These are phyloP conservation scores for Hyposoter dolosus DNA, from an alignment of 2,888 invertebrate genomes.

Conservation along the genomic window DNA sequence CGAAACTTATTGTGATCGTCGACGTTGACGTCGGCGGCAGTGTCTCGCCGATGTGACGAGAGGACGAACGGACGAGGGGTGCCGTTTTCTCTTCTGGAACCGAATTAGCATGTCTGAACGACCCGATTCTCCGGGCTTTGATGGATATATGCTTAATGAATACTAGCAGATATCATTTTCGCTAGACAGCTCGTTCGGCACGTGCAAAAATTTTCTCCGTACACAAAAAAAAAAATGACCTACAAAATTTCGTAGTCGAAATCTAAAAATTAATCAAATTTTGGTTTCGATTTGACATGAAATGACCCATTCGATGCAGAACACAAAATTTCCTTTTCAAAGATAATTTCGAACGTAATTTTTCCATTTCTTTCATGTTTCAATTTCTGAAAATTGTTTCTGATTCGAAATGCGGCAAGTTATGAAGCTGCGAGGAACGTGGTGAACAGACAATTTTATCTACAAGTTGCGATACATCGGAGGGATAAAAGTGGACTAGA, in stretches of 20 bases:
- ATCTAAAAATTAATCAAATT: too few relatives aligned
- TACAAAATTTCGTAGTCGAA: too few relatives aligned
- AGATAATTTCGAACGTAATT: neutral
- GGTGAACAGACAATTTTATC: constrained; percentile 28
- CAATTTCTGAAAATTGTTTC: neutral
- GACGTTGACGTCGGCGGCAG: constrained; percentile 18
- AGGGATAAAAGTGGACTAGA: constrained; percentile 42
- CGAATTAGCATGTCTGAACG: constrained; percentile 84
- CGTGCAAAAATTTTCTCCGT: neutral
- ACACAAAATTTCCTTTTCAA: neutral
- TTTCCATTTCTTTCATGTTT: neutral
- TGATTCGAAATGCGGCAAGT: neutral
- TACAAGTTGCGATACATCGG: constrained; percentile 36
- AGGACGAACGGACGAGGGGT: constrained; percentile 62
- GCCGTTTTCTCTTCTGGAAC: constrained; percentile 72
- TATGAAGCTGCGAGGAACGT: constrained; percentile 5
- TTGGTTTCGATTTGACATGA: neutral
- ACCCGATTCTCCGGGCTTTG: constrained; percentile 56
- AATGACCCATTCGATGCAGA: neutral
- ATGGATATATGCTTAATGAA: constrained; percentile 24
- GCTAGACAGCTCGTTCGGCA: neutral
- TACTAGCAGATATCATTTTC: constrained; percentile 4
- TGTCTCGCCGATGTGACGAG: constrained; percentile 39
- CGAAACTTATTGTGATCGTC: constrained; percentile 40
- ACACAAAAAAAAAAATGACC: neutral